Conservation (phyloP, 2,888 invertebrate genomes). For the Schizaphis graminum region DNA sequence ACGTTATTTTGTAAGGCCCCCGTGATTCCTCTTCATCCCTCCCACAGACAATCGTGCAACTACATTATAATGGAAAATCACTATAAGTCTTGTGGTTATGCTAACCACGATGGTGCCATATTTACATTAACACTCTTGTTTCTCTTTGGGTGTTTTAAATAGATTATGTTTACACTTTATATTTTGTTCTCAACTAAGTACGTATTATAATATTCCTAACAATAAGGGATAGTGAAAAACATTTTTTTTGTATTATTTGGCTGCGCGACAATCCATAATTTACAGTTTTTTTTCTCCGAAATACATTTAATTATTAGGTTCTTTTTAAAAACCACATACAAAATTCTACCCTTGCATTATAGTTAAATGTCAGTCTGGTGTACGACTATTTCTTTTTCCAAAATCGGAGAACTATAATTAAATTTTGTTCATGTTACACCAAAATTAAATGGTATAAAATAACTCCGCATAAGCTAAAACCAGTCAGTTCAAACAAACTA, state of each 20-base stretch:
- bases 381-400: neutral
- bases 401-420: neutral
- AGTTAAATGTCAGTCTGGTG: neutral
- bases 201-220: neutral
- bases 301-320: neutral
- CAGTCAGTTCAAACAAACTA: neutral
- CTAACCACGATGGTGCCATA: neutral
- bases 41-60: neutral
- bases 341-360: neutral
- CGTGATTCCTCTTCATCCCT: neutral
- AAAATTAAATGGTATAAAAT: neutral
- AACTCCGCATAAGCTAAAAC: neutral
- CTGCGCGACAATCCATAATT: neutral
- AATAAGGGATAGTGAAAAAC: neutral
- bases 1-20: neutral
- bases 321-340: neutral
- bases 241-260: neutral
- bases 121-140: neutral
- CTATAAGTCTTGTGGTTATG: neutral
- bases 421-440: neutral
- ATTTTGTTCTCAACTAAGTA: neutral
- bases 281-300: neutral
- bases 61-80: neutral
- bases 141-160: neutral
- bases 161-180: neutral